Evolutionary conservation across 2,888 invertebrate species (phyloP), one percentile per base, ranked within the genome.

Genomic region (Acronicta psi): DNA sequence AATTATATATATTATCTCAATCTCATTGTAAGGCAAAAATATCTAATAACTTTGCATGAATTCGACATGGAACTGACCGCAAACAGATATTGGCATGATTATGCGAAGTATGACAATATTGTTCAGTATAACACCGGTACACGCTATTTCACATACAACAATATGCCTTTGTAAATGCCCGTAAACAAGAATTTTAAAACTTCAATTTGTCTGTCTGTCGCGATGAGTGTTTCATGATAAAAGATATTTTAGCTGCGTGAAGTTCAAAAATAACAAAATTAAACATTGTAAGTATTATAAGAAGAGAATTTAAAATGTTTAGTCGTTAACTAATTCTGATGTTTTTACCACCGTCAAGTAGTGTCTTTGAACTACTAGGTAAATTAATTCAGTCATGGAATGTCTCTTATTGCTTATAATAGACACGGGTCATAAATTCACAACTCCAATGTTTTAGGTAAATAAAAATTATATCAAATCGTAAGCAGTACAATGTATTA

Each of bases 11-110:
- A 18, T 49, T 23, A 41, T 51, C 29, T 40, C 9, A 41, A 42
- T 50, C 38, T 46, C 45, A 62, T 73, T 67, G 60, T 63, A 14
- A 53, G 38, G 20, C 20, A 52, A 59, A 58, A 59, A 55, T 59
- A 60, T 59, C 50, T 46, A 70, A 63, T 65, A 59, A 46, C 43
- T 59, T 47, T 40, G 47, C 59, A 6, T 20, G 45, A 61, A 72
- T 72, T 57, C 41, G 54, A 58, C 42, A 72, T 61, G 50, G 59
- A 56, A 53, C 20, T 34, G 57, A 75, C 75, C 73, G 23, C 74
- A 74, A 72, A 63, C 52, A 61, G 50, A 53, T 56, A 59, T 54
- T 56, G 36, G 42, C 55, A 75, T 55, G 59, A 65, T 62, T 58
- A 47, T 56, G 46, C 43, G 49, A 36, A 59, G 49, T 18, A 38